Percentiles rank a stretch among this genome's conserved stretches.
Evolutionary conservation across 1,140 invertebrate genomes (phyloP).

Genomic region (Diprion similis): DNA sequence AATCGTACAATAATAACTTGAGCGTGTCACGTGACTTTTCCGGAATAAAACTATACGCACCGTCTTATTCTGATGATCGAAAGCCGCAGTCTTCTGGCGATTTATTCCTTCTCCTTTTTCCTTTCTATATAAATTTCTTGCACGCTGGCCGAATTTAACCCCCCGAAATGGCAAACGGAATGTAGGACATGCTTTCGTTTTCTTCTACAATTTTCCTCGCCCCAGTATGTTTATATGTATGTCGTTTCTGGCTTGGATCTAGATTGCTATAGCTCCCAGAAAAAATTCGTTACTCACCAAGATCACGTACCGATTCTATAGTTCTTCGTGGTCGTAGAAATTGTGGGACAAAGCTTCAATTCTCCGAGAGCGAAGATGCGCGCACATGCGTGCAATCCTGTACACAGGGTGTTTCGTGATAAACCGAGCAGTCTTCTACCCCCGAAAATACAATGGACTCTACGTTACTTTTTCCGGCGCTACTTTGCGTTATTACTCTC

Average conservation of each 20-base stretch:
- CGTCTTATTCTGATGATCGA: background rate
- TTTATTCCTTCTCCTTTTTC: no score
- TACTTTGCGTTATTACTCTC: no score
- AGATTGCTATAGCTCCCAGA: background rate
- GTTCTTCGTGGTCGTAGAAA: background rate
- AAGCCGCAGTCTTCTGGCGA: background rate
- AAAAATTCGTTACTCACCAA: background rate
- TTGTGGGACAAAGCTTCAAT: no score
- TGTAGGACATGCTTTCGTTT: background rate
- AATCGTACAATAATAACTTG: no score
- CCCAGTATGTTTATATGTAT: background rate
- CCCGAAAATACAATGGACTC: no score
- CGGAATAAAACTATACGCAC: background rate
- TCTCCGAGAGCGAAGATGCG: no score
- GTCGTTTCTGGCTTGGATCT: background rate
- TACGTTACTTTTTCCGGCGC: no score
- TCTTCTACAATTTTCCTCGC: background rate
- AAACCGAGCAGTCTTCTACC: no score
- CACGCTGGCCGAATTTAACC: background rate
- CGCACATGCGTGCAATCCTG: no score
- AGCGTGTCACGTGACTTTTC: background rate
- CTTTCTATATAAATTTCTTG: background rate
- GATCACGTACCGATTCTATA: conserved; percentile 5
- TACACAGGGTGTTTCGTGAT: no score
- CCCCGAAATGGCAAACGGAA: background rate